Conservation (phyloP, 2,888 invertebrate genomes). For the Unio delphinus region DNA sequence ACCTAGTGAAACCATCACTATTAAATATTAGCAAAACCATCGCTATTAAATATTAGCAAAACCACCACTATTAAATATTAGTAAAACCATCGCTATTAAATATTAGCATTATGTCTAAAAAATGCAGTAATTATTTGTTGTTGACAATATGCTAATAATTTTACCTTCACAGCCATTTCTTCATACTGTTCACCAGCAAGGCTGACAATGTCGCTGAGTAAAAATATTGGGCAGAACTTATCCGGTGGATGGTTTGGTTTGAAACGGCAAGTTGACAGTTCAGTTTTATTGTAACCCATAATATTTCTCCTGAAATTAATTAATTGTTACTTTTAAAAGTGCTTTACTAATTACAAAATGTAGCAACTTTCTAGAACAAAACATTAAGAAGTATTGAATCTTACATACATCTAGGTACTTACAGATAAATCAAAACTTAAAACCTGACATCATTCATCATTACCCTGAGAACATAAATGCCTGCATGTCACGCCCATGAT, state of each 20-base stretch:
- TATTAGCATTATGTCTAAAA: too few species aligned
- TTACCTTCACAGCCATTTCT: constrained; percentile 54
- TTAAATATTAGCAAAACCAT: too few species aligned
- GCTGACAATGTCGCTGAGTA: constrained; percentile 55
- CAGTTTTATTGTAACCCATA: constrained; percentile 48
- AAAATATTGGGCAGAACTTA: constrained; percentile 68
- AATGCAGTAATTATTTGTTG: too few species aligned
- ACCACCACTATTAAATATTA: too few species aligned
- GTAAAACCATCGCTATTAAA: too few species aligned
- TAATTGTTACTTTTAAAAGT: neutral
- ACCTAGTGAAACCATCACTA: too few species aligned
- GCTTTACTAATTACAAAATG: neutral
- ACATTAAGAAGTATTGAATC: neutral
- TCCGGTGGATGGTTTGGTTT: constrained; percentile 42
- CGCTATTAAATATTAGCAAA: too few species aligned
- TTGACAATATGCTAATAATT: neutral
- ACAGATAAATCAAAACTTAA: neutral
- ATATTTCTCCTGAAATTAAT: constrained; percentile 64
- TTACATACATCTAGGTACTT: neutral
- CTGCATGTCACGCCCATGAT: too few species aligned
- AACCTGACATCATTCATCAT: neutral
- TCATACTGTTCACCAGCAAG: constrained; percentile 47
- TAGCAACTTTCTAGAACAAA: neutral
- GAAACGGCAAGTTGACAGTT: constrained; percentile 59
- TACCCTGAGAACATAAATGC: too few species aligned